A percentile compares a stretch with the other conserved stretches of the same genome.
Evolutionary conservation across 2,113 vertebrate genomes (phyloP).

Genomic region (Ramphastos sulfuratus): DNA sequence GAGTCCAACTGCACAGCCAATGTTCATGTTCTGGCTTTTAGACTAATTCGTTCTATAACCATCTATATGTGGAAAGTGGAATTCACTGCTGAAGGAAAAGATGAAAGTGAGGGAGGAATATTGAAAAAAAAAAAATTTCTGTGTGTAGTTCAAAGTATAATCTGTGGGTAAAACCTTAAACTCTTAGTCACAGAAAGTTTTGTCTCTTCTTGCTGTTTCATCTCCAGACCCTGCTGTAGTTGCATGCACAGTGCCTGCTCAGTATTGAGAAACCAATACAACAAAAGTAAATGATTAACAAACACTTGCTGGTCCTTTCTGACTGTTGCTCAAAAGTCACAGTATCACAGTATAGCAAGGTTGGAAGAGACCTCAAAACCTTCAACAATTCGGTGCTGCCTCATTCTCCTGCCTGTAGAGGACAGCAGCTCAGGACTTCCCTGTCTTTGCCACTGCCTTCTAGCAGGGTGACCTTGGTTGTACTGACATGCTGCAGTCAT

Average conservation of each 20-base stretch:
- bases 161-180: not conserved
- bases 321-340: not conserved
- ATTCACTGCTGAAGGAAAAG: not conserved
- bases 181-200: not conserved
- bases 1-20: not conserved
- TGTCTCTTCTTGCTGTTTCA: not conserved
- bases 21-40: not conserved
- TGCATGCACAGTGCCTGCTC: not conserved
- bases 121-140: not conserved
- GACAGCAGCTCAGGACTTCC: not conserved
- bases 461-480: not conserved
- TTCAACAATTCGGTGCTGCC: not conserved
- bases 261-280: not conserved
- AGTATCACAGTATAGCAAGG: too few relatives aligned
- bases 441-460: not conserved
- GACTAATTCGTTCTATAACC: not conserved
- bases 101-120: not conserved
- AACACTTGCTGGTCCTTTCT: not conserved
- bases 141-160: not conserved
- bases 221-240: not conserved
- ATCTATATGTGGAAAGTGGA: not conserved
- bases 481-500: rapidly evolving
- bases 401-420: not conserved
- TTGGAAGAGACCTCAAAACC: too few relatives aligned
- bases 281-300: not conserved